phyloP scores from a whole-genome alignment of 2,888 invertebrate genomes.

The Brachyptera risi region DNA sequence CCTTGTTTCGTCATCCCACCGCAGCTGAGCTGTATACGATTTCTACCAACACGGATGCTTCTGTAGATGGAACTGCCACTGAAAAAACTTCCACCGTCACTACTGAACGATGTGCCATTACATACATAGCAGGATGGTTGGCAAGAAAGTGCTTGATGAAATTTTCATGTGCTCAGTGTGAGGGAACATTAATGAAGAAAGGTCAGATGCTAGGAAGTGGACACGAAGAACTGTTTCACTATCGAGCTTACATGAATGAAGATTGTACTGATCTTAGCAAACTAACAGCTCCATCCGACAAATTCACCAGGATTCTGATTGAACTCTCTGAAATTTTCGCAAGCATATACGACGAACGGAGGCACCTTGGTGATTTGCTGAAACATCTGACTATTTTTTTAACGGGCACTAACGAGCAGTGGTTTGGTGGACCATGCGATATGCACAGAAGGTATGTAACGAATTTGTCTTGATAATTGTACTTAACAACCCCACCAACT shows the following conservation, averaged over 20 bases:
- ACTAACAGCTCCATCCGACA: background rate
- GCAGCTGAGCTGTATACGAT: no score
- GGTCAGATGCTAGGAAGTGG: background rate
- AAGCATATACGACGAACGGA: background rate
- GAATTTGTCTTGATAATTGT: no score
- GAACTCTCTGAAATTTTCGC: background rate
- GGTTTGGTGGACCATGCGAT: background rate
- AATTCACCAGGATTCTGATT: background rate
- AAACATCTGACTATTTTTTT: background rate
- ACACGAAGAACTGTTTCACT: background rate
- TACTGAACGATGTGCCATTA: no score
- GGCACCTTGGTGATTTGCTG: background rate
- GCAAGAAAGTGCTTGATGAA: background rate
- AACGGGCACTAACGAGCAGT: background rate
- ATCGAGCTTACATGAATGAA: background rate
- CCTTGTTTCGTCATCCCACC: no score
- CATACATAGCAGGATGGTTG: constrained; percentile 15
- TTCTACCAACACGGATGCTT: no score
- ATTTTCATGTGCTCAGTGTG: background rate
- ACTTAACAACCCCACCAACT: no score
- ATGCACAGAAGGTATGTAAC: constrained; percentile 7
- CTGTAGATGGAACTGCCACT: no score
- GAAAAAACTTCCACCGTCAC: no score
- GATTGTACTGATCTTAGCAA: background rate
- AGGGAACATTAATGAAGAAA: background rate